Base-by-base conservation (phyloP, 2,888 invertebrate species). In the Cyclophora punctaria region DNA sequence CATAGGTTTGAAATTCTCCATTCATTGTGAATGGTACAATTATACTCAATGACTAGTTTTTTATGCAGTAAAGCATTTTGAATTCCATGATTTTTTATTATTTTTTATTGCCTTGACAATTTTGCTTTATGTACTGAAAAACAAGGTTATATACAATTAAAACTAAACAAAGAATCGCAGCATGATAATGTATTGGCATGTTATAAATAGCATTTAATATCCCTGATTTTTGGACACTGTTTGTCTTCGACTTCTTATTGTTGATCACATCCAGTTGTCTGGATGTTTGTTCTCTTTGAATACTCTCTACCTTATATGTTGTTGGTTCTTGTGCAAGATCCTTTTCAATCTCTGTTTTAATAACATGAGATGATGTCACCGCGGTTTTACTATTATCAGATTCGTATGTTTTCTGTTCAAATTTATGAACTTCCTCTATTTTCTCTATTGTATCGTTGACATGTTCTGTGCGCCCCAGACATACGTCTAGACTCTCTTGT, bases 131-230 rank as follows among this genome's bases (percentile, higher is more conserved):
- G 63, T 89, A 85, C 67, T 88, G 89, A 76, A 82, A 83, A 63
- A 84, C 68, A 66, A 89, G 78, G 75, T 89, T 89, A 80, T 89
- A 89, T 78, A 87, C 77, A 79, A 89, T 86, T 74, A 89, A 79
- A 64, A 89, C 69, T 66, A 87, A 78, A 80, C 89, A 89, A 65
- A 89, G 60, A 66, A 89, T 82, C 57, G 81, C 80, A 63, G 89
- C 88, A 66, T 89, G 88, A 75, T 89, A 89, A 75, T 89, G 89
- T 71, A 84, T 77, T 57, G 89, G 89, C 83, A 89, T 80, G 62
- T 83, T 85, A 71, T 77, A 83, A 65, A 89, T 76, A 70, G 73
- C 73, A 59, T 72, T 73, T 55, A 83, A 63, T 57, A 87, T 69
- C 71, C 85, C 80, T 49, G 62, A 66, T 45, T 64, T 71, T 53